Evolutionary conservation across 2,888 invertebrate genomes (phyloP).

Genomic region (Rhyacophila evoluta): DNA sequence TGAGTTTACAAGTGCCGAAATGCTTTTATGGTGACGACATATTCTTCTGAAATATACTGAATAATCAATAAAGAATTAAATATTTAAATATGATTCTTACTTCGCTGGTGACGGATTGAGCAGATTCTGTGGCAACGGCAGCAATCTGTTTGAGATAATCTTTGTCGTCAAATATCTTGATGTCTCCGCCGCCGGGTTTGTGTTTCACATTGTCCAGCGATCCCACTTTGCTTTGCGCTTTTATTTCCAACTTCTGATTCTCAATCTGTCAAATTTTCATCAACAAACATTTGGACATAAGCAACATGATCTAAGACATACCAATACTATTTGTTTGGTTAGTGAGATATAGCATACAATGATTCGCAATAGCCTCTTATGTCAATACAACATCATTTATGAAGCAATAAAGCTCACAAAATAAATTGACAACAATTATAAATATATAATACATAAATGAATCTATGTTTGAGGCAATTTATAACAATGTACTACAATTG

Average conservation of each 20-base stretch:
- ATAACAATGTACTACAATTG: too few relatives aligned
- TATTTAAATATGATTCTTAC: conserved; percentile 59
- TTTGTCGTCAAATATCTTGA: conserved; percentile 94
- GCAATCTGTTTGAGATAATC: conserved; percentile 86
- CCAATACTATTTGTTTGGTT: not conserved
- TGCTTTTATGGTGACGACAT: too few relatives aligned
- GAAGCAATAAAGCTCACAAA: too few relatives aligned
- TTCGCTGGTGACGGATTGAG: conserved; percentile 63
- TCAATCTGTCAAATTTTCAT: conserved; percentile 76
- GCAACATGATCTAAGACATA: not conserved
- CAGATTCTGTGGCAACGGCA: conserved; percentile 62
- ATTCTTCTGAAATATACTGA: too few relatives aligned
- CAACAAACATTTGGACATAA: conserved; percentile 33
- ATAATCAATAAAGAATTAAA: too few relatives aligned
- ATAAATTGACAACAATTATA: too few relatives aligned
- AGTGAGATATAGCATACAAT: not conserved
- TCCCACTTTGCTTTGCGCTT: conserved; percentile 92
- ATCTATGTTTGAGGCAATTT: too few relatives aligned
- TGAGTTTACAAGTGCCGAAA: too few relatives aligned
- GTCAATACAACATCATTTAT: not conserved
- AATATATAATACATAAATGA: too few relatives aligned
- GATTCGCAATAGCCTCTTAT: not conserved
- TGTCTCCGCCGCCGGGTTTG: conserved; percentile 92
- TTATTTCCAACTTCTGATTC: conserved; percentile 91
- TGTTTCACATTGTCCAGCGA: conserved; percentile 92